Conservation (phyloP, 2,888 invertebrate genomes). For the Linnaemya tessellans region DNA sequence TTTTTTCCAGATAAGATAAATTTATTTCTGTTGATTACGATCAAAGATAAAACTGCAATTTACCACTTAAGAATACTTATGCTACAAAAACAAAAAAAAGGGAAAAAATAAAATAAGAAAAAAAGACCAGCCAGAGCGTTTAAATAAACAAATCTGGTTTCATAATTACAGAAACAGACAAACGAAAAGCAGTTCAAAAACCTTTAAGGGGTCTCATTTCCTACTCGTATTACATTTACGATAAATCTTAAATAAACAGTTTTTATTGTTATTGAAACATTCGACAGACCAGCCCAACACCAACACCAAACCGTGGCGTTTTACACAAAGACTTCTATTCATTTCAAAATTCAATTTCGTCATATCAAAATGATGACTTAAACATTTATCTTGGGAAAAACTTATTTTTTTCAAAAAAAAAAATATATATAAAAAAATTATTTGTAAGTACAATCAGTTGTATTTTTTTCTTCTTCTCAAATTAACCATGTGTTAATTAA, state of each 20-base stretch:
- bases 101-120: too few relatives aligned
- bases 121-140: too few relatives aligned
- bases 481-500: constrained; percentile 53
- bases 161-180: constrained; percentile 7
- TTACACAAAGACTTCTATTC: constrained; percentile 58
- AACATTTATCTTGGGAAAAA: not conserved
- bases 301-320: not conserved
- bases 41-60: constrained; percentile 38
- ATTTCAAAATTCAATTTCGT: constrained; percentile 27
- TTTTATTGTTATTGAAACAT: constrained; percentile 13
- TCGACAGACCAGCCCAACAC: constrained; percentile 5
- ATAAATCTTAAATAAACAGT: constrained; percentile 58
- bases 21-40: not conserved
- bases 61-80: not conserved
- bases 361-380: not conserved
- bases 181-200: constrained; percentile 52
- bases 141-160: constrained; percentile 9
- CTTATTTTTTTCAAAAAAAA: not conserved
- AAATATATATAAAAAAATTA: too few relatives aligned
- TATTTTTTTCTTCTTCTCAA: constrained; percentile 15
- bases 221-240: constrained; percentile 2
- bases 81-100: not conserved
- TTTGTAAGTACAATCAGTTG: too few relatives aligned
- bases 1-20: constrained; percentile 44
- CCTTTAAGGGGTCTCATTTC: constrained; percentile 42